These are phyloP conservation scores for Drosophila paulistorum DNA, from an alignment of 1,140 invertebrate species.

Conservation along the genomic window DNA sequence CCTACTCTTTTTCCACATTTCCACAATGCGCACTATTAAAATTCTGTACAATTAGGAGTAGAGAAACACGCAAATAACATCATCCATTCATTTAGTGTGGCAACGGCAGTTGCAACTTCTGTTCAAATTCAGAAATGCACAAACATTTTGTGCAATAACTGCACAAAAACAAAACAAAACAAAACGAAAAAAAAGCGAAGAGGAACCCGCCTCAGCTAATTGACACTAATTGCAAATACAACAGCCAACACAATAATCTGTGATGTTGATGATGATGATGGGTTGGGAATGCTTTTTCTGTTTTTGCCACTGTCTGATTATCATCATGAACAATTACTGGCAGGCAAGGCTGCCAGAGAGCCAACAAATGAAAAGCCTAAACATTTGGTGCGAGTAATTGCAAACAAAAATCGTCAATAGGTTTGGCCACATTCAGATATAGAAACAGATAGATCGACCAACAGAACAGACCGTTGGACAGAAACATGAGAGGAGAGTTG, in stretches of 20 bases:
- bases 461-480: constrained; percentile 7
- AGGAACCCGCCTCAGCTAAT: constrained; percentile 43
- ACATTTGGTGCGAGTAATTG: constrained; percentile 71
- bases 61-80: constrained; percentile 18
- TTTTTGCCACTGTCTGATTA: constrained; percentile 51
- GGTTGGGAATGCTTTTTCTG: constrained; percentile 10
- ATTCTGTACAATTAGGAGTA: constrained; percentile 6
- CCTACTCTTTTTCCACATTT: neutral
- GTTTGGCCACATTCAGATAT: constrained; percentile 39
- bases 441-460: constrained; percentile 18
- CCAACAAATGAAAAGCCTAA: constrained; percentile 63
- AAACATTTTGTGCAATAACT: constrained; percentile 40
- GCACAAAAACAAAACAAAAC: constrained; percentile 24
- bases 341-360: constrained; percentile 4
- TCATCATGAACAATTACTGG: constrained; percentile 46
- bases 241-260: constrained; percentile 24
- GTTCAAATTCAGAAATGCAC: constrained; percentile 12
- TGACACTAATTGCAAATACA: constrained; percentile 73
- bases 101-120: neutral
- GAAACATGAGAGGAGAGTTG: neutral
- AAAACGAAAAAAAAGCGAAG: neutral
- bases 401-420: constrained; percentile 64
- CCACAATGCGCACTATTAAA: neutral
- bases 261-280: constrained; percentile 4
- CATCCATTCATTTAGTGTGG: constrained; percentile 33